A percentile compares a stretch with the other conserved stretches of the same genome.
phyloP scores from a whole-genome alignment of 2,113 vertebrate genomes.

The Entelurus aequoreus region DNA sequence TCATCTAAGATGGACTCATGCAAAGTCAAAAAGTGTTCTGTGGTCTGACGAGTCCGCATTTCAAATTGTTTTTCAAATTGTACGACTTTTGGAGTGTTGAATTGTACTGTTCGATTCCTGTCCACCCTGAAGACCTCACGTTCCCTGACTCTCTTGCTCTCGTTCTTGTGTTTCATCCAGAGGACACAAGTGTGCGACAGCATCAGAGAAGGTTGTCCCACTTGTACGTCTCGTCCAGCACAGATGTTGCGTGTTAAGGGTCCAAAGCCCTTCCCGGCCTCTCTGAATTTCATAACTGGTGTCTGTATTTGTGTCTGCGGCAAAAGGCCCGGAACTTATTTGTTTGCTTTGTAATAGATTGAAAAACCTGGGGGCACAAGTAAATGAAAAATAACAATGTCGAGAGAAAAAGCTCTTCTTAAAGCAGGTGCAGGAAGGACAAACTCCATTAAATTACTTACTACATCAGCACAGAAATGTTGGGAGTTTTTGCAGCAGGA shows the following conservation, averaged over 20 bases:
- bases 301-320: conserved; percentile 76
- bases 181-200: conserved; percentile 26
- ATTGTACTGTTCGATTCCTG: conserved; percentile 1
- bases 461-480: conserved; percentile 52
- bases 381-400: conserved; percentile 78
- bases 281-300: conserved; percentile 71
- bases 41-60: too few relatives aligned
- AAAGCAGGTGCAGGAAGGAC: conserved; percentile 64
- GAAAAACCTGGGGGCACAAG: conserved; percentile 72
- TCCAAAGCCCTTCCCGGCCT: conserved; percentile 59
- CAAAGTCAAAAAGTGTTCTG: too few relatives aligned
- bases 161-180: conserved; percentile 13
- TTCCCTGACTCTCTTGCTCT: neutral
- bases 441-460: conserved; percentile 61
- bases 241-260: conserved; percentile 71
- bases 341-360: conserved; percentile 75
- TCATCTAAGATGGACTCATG: too few relatives aligned
- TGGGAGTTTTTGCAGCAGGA: conserved; percentile 56
- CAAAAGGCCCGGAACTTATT: conserved; percentile 65
- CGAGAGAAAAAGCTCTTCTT: conserved; percentile 53
- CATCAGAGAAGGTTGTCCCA: conserved; percentile 35
- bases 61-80: too few relatives aligned
- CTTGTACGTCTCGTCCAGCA: conserved; percentile 46
- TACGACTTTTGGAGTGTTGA: too few relatives aligned
- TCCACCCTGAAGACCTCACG: too few relatives aligned